phyloP scores from a whole-genome alignment of 1,140 invertebrate species.

The Drosophila tropicalis region DNA sequence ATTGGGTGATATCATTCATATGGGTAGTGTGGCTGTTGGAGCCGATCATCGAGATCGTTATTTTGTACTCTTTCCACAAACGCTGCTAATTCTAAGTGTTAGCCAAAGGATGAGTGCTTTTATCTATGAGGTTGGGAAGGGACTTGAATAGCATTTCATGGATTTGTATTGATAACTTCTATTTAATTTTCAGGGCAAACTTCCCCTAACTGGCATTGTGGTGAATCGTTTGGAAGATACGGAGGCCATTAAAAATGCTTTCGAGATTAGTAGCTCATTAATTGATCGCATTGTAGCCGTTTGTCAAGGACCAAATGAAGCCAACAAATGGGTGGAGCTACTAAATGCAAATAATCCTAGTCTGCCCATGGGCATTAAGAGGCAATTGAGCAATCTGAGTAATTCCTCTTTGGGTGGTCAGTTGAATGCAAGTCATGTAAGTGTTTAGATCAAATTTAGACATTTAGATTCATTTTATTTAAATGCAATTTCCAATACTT shows the following conservation, averaged over 20 bases:
- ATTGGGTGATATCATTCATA: conserved; percentile 87
- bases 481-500: conserved; percentile 44
- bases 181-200: conserved; percentile 95
- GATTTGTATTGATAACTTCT: neutral
- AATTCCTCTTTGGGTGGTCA: conserved; percentile 72
- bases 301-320: conserved; percentile 93
- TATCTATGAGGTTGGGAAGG: conserved; percentile 92
- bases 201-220: conserved; percentile 93
- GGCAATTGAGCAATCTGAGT: conserved; percentile 80
- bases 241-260: conserved; percentile 93
- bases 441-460: conserved; percentile 56
- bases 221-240: conserved; percentile 91
- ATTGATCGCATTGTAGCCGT: conserved; percentile 95
- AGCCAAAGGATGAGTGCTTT: conserved; percentile 96
- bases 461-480: conserved; percentile 6
- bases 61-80: conserved; percentile 94
- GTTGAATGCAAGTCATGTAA: conserved; percentile 85
- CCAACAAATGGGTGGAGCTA: conserved; percentile 93
- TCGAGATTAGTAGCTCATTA: conserved; percentile 96
- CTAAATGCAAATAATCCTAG: conserved; percentile 84
- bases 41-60: conserved; percentile 94
- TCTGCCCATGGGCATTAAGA: conserved; percentile 83
- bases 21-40: conserved; percentile 94
- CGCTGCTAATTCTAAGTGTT: conserved; percentile 94
- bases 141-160: no score